A percentile compares a stretch with the other conserved stretches of the same genome.
Evolutionary conservation across 30 jellyfish, hydroid and myxozoan genomes (phyloP).

Genomic region (Aurelia aurita): DNA sequence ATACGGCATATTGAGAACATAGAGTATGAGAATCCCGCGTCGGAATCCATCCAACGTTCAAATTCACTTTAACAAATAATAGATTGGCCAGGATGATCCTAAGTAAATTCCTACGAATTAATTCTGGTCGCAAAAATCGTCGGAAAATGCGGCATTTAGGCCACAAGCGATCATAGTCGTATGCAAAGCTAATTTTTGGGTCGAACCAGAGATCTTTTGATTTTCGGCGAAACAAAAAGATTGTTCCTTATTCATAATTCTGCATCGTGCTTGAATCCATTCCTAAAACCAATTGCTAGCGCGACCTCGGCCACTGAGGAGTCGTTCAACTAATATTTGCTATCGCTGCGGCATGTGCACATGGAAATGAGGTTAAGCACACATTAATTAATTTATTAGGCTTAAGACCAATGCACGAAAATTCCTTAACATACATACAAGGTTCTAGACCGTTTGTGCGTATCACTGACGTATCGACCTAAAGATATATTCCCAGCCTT

Average conservation of each 20-base stretch:
- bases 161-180: constrained; percentile 38
- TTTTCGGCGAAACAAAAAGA: constrained; percentile 1
- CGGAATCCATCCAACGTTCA: constrained; percentile 52
- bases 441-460: too few relatives aligned
- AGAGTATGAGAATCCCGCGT: constrained; percentile 1
- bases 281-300: neutral
- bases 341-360: neutral
- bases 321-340: neutral
- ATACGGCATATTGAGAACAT: too few relatives aligned
- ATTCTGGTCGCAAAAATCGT: constrained; percentile 33
- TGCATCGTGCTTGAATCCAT: constrained; percentile 11
- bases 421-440: constrained; percentile 4
- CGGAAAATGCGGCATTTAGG: constrained; percentile 40
- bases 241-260: neutral
- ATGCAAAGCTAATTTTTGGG: constrained; percentile 40
- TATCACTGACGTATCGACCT: too few relatives aligned
- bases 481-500: too few relatives aligned
- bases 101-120: constrained; percentile 51
- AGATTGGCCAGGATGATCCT: constrained; percentile 49
- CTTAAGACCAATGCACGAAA: constrained; percentile 66
- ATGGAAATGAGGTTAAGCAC: constrained; percentile 38
- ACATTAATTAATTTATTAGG: constrained; percentile 55
- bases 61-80: constrained; percentile 48
- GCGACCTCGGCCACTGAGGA: neutral
- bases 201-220: constrained; percentile 1